Conservation (phyloP, 30 jellyfish, hydroid and myxozoan genomes). For the Mastigias papua region DNA sequence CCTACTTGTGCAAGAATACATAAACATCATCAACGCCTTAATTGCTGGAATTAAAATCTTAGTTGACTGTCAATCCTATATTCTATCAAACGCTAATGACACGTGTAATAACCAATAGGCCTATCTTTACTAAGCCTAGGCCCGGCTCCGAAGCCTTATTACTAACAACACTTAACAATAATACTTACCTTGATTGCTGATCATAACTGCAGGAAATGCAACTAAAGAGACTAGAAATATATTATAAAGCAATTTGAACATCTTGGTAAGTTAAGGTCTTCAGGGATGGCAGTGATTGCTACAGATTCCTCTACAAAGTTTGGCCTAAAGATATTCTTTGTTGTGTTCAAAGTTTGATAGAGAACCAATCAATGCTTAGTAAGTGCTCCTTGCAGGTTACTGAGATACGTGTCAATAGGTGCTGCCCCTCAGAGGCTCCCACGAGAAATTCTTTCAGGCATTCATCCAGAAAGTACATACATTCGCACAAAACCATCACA, state of each 20-base stretch:
- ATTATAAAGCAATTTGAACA: conserved; percentile 69
- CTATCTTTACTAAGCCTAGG: conserved; percentile 4
- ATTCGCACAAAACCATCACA: not conserved
- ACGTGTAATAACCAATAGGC: conserved; percentile 46
- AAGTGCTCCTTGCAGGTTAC: not conserved
- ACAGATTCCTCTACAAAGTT: conserved; percentile 19
- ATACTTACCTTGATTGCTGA: conserved; percentile 60
- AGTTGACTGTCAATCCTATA: not conserved
- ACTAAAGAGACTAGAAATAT: conserved; percentile 68
- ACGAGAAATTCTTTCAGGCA: not conserved
- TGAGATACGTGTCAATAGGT: conserved; percentile 9
- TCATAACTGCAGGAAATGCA: conserved; percentile 52
- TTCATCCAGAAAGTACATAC: not conserved
- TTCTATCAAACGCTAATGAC: conserved; percentile 7
- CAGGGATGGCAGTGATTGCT: conserved; percentile 39
- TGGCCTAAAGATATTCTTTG: conserved; percentile 46
- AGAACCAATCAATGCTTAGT: not conserved
- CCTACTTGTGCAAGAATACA: not conserved
- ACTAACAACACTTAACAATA: not conserved
- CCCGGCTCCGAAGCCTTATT: not conserved
- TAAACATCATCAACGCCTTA: not conserved
- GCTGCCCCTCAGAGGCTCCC: conserved; percentile 12
- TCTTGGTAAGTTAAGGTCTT: conserved; percentile 18
- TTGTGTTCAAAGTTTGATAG: not conserved
- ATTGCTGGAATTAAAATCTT: too few relatives aligned